Evolutionary conservation across 2,888 invertebrate species (phyloP), one percentile per base, ranked within the genome.

Genomic region (Ornithoptera alexandrae): DNA sequence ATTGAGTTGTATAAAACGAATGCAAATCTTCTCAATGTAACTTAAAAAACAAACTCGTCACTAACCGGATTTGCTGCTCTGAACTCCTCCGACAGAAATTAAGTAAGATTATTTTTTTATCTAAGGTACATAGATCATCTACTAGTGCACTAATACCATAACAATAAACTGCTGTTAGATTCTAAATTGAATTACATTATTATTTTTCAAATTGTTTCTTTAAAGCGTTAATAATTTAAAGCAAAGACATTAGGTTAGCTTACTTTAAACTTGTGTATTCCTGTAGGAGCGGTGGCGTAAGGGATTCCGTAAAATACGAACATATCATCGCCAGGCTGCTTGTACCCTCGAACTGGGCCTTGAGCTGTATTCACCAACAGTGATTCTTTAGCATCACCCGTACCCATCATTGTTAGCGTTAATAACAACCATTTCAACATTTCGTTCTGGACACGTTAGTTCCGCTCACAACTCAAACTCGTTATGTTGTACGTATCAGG

Each of bases 231-330:
- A 30, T 42, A 46, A 18, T 20, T 57, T 36, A 46, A 15, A 65
- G 17, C 6, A 42, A 10, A 62, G 39, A 10, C 8, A n/a, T 36
- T n/a, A 17, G 5, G 39, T 20, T 5, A n/a, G 5, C 6, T 42
- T 62, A 85, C 85, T 82, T 84, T 83, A 71, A 81, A 87, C 71
- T 75, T 81, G 17, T 84, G 62, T 0, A 60, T 53, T 1, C 85
- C 86, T 6, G 77, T 81, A 0, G 87, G 88, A 1, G 80, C 82
- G n/a, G 81, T 84, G 1, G 88, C 88, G 59, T 87, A 88, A 0
- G 87, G 87, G 12, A 88, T 84, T 56, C 81, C 78, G 60, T 81
- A 79, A 68, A 85, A 88, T 0, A 72, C 70, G 65, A 75, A 87
- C 2, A 84, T 71, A 15, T 77, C 77, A 7, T 74, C 71, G 7